Conservation (phyloP, 2,888 invertebrate species). For the Nephrotoma flavescens region DNA sequence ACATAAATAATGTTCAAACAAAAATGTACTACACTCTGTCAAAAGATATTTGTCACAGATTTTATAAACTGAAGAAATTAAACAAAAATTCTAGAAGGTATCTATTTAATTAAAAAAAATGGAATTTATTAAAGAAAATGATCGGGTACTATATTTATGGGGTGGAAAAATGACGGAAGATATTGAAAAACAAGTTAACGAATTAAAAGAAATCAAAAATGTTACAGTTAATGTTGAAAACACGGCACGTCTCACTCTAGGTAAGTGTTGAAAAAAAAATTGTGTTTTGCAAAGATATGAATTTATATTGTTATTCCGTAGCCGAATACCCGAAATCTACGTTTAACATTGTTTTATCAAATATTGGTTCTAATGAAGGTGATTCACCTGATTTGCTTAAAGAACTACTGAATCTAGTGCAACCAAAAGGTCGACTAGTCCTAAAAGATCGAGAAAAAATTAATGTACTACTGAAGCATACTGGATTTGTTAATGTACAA, state of each 20-base stretch:
- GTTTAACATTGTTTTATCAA: conserved; percentile 41
- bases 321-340: conserved; percentile 42
- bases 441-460: conserved; percentile 35
- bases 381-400: conserved; percentile 32
- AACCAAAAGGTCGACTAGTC: conserved; percentile 45
- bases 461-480: conserved; percentile 40
- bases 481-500: conserved; percentile 40
- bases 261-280: conserved; percentile 31
- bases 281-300: neutral
- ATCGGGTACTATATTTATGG: conserved; percentile 44
- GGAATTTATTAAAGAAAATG: conserved; percentile 28
- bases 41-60: neutral
- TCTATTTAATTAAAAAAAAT: conserved; percentile 15
- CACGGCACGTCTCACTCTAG: conserved; percentile 39
- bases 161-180: conserved; percentile 34
- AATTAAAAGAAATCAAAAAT: conserved; percentile 34
- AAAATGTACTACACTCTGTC: neutral
- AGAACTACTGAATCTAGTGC: conserved; percentile 42
- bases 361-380: conserved; percentile 21
- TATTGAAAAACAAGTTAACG: conserved; percentile 36
- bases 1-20: neutral
- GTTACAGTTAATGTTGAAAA: conserved; percentile 43
- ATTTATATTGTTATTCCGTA: conserved; percentile 18
- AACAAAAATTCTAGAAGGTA: neutral
- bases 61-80: neutral